Base-by-base conservation (phyloP, 2,797 vertebrate genomes). In the Phoebastria nigripes region DNA sequence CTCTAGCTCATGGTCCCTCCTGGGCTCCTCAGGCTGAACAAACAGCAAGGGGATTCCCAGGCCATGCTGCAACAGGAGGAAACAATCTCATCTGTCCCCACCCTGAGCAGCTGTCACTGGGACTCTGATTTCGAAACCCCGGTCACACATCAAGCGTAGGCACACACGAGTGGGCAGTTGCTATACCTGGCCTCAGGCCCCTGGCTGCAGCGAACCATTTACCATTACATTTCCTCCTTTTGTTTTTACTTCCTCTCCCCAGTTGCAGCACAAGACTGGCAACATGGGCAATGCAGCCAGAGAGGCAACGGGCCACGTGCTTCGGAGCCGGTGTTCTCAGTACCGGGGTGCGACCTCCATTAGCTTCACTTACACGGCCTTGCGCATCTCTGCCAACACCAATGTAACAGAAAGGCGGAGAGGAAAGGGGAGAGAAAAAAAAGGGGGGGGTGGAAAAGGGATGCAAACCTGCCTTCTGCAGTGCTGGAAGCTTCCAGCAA, bases 31-130 rank as follows among this genome's bases (percentile, higher is more conserved):
- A 9, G 55, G 62, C 58, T 44, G 51, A 74, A 7, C 70, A 20
- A 49, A 22, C 58, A 69, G n/a, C 5, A 1, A 62, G 96, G 94
- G 85, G 82, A 76, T 72, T 88, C 66, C 82, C 90, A 69, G 69
- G 52, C 35, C 44, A 0, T 3, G 25, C 70, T 46, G 63, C 44
- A 47, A 37, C 28, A 7, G 37, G 69, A 52, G 54, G 61, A 49
- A 76, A 35, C 44, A 21, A 58, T 11, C 47, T 67, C 16, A 18
- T 41, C 39, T 47, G 76, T 6, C 47, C 74, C 72, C 84, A 63
- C 3, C 76, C 88, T 9, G 51, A 71, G 93, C 92, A 86, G 84
- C 82, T 86, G 89, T 4, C 39, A 16, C 31, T 0, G 15, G 61
- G 20, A 33, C 86, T 41, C 52, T 24, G 49, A 10, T 79, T 12